Evolutionary conservation across 2,113 vertebrate genomes (phyloP).

Genomic region (cattle (Bos taurus)): ARS-UCD2.0 NC_037332.1:81639001-81639500

Average conservation of each 20-base stretch:
- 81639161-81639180: neutral
- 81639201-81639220: rapidly evolving
- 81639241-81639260: neutral
- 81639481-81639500: neutral
- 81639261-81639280: neutral
- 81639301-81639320: neutral
- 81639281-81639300: neutral
- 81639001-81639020: neutral
- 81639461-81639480: neutral
- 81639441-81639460: neutral
- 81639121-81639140: neutral
- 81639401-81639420: neutral
- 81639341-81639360: neutral
- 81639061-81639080: neutral
- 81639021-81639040: neutral
- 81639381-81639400: neutral
- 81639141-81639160: neutral
- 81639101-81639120: neutral
- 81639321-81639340: neutral
- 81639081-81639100: neutral
- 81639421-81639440: neutral
- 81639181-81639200: neutral
- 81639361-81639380: neutral
- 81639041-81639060: neutral
- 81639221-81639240: neutral